Percentiles rank a stretch among this genome's conserved stretches.
phyloP scores from a whole-genome alignment of 2,113 vertebrate species.

The Xiphophorus couchianus region DNA sequence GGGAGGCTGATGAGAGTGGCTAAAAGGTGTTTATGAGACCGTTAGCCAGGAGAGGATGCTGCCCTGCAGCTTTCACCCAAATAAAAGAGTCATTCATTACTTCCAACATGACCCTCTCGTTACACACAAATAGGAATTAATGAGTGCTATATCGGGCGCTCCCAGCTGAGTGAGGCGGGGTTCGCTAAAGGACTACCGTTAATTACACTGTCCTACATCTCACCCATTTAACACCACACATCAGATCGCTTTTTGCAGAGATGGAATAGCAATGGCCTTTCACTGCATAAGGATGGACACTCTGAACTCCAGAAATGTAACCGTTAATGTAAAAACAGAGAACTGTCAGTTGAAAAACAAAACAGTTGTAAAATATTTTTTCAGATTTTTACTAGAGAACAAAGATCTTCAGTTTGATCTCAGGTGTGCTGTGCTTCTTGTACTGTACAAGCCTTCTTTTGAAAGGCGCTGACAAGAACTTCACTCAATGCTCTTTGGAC shows the following conservation, averaged over 20 bases:
- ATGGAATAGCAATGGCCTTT: constrained; percentile 16
- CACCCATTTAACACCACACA: constrained; percentile 72
- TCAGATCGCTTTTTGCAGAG: constrained; percentile 57
- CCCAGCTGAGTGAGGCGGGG: constrained; percentile 82
- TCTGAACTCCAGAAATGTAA: background rate
- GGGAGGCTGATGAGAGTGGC: constrained; percentile 62
- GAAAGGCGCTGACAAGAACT: constrained; percentile 54
- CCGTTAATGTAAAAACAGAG: background rate
- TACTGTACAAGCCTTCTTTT: constrained; percentile 43
- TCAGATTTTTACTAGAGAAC: constrained; percentile 38
- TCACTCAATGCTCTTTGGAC: constrained; percentile 48
- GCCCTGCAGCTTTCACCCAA: constrained; percentile 74
- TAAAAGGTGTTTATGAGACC: constrained; percentile 75
- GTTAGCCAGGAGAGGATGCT: constrained; percentile 74
- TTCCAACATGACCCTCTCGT: constrained; percentile 82
- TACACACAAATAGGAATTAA: constrained; percentile 84
- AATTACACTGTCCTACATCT: constrained; percentile 81
- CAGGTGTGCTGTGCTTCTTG: constrained; percentile 3
- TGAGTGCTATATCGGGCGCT: constrained; percentile 77
- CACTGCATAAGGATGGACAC: constrained; percentile 16
- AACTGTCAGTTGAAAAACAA: background rate
- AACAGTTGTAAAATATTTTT: background rate
- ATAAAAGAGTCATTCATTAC: constrained; percentile 83
- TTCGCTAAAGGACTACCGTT: constrained; percentile 82
- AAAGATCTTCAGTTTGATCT: constrained; percentile 59